These are phyloP conservation scores for Drosophila sechellia DNA, from an alignment of 1,140 invertebrate genomes.

Conservation along the genomic window DNA sequence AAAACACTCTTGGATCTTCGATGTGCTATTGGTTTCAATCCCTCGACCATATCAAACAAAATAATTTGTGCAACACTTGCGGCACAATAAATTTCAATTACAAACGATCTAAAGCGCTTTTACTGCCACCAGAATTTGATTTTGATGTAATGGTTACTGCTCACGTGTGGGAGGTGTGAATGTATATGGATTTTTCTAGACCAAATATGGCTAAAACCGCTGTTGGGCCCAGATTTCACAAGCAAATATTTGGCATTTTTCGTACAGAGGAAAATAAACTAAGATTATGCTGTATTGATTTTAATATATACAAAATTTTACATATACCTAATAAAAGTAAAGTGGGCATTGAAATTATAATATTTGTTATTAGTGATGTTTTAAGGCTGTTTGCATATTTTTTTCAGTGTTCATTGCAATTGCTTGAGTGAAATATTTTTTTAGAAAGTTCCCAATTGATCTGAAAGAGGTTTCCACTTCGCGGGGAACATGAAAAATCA, in stretches of 20 bases:
- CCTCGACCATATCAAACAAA: slow-evolving; percentile 64
- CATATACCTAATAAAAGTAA: neutral
- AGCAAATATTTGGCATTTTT: slow-evolving; percentile 26
- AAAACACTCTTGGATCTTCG: slow-evolving; percentile 10
- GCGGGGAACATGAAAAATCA: slow-evolving; percentile 68
- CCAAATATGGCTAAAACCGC: slow-evolving; percentile 36
- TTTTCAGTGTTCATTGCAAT: neutral
- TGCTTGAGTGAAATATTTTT: slow-evolving; percentile 49
- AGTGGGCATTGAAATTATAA: neutral
- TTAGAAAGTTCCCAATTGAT: slow-evolving; percentile 64
- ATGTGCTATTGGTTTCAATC: slow-evolving; percentile 14
- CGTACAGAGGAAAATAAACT: slow-evolving; percentile 1
- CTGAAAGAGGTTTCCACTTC: slow-evolving; percentile 19
- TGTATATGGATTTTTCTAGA: slow-evolving; percentile 4
- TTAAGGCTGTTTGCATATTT: neutral
- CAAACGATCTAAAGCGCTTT: slow-evolving; percentile 75
- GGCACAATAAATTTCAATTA: slow-evolving; percentile 78
- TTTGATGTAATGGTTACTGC: slow-evolving; percentile 32
- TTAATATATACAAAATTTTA: neutral
- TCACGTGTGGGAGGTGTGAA: slow-evolving; percentile 31
- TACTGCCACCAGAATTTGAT: slow-evolving; percentile 71
- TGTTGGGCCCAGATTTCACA: slow-evolving; percentile 3
- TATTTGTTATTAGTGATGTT: neutral
- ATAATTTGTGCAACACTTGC: slow-evolving; percentile 70
- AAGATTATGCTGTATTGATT: too few species aligned